phyloP scores from a whole-genome alignment of 2,113 vertebrate genomes.

The Malurus melanocephalus region DNA sequence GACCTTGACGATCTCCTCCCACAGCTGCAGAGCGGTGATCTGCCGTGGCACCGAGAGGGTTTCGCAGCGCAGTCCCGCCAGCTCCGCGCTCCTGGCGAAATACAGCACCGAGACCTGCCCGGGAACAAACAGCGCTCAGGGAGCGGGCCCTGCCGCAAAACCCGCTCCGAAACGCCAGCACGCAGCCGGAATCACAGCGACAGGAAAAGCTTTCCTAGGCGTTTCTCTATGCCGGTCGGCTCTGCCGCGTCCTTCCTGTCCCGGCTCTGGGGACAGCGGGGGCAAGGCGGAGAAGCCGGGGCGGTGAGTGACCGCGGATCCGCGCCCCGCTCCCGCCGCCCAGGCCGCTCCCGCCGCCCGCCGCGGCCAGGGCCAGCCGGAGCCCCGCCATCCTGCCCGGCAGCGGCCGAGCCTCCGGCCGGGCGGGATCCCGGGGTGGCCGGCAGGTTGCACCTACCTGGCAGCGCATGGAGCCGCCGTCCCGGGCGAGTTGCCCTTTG shows the following conservation, averaged over 20 bases:
- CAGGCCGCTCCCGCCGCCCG: background rate
- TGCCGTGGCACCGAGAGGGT: constrained; percentile 72
- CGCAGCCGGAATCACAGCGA: background rate
- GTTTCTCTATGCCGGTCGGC: background rate
- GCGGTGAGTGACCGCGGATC: background rate
- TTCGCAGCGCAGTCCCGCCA: constrained; percentile 82
- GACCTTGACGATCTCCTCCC: constrained; percentile 78
- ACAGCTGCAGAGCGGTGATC: constrained; percentile 81
- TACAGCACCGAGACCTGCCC: constrained; percentile 80
- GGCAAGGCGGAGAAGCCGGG: background rate
- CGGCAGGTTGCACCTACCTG: background rate
- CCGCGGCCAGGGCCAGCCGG: no score
- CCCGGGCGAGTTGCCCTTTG: background rate
- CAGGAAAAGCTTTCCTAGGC: background rate
- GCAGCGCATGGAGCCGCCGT: constrained; percentile 25
- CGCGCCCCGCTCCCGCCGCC: background rate
- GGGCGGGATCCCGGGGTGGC: fast-evolving
- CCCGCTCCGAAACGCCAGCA: background rate
- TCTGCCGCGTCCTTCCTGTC: no score
- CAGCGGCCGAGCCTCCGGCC: no score
- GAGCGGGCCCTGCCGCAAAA: background rate
- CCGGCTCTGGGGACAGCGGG: background rate
- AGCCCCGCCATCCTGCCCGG: no score
- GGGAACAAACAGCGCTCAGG: background rate
- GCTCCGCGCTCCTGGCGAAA: constrained; percentile 89